Evolutionary conservation across 2,888 invertebrate species (phyloP).

Genomic region (Glaucopsyche alexis): DNA sequence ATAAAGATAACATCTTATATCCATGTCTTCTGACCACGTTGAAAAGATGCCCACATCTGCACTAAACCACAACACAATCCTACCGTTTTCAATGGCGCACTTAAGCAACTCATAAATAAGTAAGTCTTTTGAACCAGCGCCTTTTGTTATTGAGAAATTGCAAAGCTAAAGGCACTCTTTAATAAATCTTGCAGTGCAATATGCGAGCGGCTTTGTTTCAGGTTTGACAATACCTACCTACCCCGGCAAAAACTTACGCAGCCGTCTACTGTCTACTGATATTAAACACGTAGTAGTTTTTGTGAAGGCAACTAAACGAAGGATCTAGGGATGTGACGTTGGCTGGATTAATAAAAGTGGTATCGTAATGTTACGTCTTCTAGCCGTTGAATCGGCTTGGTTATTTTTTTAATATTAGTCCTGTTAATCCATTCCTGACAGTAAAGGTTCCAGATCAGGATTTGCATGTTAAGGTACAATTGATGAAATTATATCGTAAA

Average conservation of each 20-base stretch:
- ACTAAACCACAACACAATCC: neutral
- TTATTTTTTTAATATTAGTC: too few relatives aligned
- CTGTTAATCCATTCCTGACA: too few relatives aligned
- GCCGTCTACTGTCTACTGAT: conserved; percentile 1
- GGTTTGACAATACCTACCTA: conserved; percentile 10
- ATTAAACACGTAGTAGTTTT: conserved; percentile 24
- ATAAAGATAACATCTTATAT: neutral
- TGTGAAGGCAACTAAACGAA: neutral
- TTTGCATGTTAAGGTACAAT: too few relatives aligned
- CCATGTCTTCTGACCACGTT: neutral
- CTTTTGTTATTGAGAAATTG: conserved; percentile 20
- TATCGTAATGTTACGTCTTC: neutral
- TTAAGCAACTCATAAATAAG: conserved; percentile 23
- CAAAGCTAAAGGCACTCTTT: conserved; percentile 16
- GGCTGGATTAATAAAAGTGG: neutral
- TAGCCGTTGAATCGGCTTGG: too few relatives aligned
- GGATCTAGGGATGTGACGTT: neutral
- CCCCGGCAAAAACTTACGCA: neutral
- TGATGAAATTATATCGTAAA: too few relatives aligned
- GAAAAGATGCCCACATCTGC: neutral
- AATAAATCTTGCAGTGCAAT: conserved; percentile 27
- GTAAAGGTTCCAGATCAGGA: too few relatives aligned
- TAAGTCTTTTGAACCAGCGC: conserved; percentile 9
- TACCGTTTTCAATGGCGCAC: conserved; percentile 2
- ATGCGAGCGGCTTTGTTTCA: conserved; percentile 20